Base-by-base conservation (phyloP, 2,888 invertebrate species). In the Argynnis bischoffii region DNA sequence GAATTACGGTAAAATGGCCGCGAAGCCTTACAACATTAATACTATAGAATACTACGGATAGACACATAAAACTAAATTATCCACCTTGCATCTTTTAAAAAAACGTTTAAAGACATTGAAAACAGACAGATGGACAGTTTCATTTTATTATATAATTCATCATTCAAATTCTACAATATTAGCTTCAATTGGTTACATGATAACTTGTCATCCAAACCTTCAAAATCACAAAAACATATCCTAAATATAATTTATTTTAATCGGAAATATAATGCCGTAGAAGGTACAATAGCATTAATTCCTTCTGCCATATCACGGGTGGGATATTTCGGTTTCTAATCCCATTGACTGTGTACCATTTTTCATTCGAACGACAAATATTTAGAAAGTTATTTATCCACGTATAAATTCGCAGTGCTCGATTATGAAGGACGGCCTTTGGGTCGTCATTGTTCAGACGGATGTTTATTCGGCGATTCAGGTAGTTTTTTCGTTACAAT, bases 361-460 rank as follows among this genome's bases (percentile, higher is more conserved):
- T 89, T 90, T 91, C 91, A 92, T 89, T 86, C 86, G 80, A 85
- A 89, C 84, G 89, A 88, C 90, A 91, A 92, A 92, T 91, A 90
- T 92, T 92, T 89, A 87, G 91, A 92, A 91, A 89, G 90, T 85
- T 90, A 90, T 92, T 90, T 89, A 86, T 88, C 83, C 84, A 83
- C 82, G 86, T 85, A 84, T 81, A 84, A 84, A 81, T 85, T 81
- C 80, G 82, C 78, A 80, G 79, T 75, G 80, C 80, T 85, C 89
- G 86, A 90, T 91, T 87, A 88, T 84, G 80, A 85, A 84, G 86
- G 84, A 72, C 78, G 83, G 81, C 78, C 59, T 59, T 79, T 77
- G 75, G 81, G 75, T 80, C 82, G 76, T 80, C 78, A 83, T 90
- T 89, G 85, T 88, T 78, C 88, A 88, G 88, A 88, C 87, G 89